These are phyloP conservation scores for Gymnobelideus leadbeateri DNA, from an alignment of 2,113 vertebrate species.

Conservation along the genomic window DNA sequence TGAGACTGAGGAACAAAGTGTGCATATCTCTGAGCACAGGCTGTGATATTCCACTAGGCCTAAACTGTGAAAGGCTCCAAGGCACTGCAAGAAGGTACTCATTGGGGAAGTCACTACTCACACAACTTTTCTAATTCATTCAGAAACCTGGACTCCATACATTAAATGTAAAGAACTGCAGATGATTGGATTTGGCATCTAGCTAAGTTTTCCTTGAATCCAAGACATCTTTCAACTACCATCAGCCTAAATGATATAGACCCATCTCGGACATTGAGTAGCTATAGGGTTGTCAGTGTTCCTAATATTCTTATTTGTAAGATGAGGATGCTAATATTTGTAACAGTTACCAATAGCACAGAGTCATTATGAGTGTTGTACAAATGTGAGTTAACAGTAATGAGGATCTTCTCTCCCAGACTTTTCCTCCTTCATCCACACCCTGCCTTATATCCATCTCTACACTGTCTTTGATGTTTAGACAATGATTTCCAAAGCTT, in stretches of 20 bases:
- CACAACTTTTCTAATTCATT: neutral
- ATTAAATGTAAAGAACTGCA: neutral
- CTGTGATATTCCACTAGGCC: neutral
- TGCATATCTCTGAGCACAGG: neutral
- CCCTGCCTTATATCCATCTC: no score
- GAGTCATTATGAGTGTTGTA: neutral
- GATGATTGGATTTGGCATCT: neutral
- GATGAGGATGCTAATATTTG: no score
- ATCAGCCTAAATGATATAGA: neutral
- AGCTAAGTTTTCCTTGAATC: neutral
- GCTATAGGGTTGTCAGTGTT: neutral
- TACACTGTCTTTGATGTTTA: neutral
- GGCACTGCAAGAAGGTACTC: neutral
- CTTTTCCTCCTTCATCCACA: neutral
- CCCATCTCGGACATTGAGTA: neutral
- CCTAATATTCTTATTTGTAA: neutral
- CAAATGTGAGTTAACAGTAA: neutral
- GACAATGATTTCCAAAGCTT: neutral
- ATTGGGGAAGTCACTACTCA: neutral
- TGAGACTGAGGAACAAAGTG: conserved; percentile 19
- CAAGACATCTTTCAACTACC: neutral
- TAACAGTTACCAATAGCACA: neutral
- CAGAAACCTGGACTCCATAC: neutral
- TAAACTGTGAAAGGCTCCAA: conserved; percentile 23
- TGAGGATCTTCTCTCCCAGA: neutral